Percentiles rank a stretch among this genome's conserved stretches.
phyloP scores from a whole-genome alignment of 53 echinoderm and acorn worm species.

The Antedon mediterranea region DNA sequence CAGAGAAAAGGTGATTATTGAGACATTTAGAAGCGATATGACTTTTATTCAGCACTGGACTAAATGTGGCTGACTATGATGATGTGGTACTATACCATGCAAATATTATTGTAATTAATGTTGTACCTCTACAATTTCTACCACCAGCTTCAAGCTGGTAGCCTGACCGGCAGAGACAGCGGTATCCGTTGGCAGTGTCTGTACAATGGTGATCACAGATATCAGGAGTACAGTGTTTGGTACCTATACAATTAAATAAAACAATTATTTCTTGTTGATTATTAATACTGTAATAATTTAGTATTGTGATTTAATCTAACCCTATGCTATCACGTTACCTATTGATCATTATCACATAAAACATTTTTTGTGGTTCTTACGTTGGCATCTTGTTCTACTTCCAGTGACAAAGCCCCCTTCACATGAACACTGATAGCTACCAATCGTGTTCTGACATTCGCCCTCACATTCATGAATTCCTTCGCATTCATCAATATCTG shows the following conservation, averaged over 20 bases:
- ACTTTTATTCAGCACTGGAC: too few species aligned
- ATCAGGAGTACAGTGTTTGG: conserved; percentile 20
- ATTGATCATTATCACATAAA: too few species aligned
- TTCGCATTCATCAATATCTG: conserved; percentile 4
- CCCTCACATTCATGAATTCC: background rate
- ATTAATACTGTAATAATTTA: too few species aligned
- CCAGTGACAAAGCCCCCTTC: background rate
- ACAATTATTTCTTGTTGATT: too few species aligned
- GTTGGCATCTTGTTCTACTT: background rate
- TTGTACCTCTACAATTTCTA: conserved; percentile 58
- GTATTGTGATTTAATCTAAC: too few species aligned
- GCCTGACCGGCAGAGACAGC: conserved; percentile 52
- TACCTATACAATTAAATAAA: too few species aligned
- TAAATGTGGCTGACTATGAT: too few species aligned
- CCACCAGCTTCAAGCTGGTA: conserved; percentile 38
- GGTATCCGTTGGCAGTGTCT: conserved; percentile 40
- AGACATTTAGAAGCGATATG: too few species aligned
- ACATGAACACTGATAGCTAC: conserved; percentile 4
- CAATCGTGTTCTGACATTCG: conserved; percentile 6
- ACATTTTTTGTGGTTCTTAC: too few species aligned
- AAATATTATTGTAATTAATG: background rate
- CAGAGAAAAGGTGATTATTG: too few species aligned
- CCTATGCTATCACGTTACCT: too few species aligned
- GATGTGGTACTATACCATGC: too few species aligned
- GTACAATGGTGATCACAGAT: conserved; percentile 64